phyloP scores from a whole-genome alignment of 2,113 vertebrate species.

The Zosterops pallidus region DNA sequence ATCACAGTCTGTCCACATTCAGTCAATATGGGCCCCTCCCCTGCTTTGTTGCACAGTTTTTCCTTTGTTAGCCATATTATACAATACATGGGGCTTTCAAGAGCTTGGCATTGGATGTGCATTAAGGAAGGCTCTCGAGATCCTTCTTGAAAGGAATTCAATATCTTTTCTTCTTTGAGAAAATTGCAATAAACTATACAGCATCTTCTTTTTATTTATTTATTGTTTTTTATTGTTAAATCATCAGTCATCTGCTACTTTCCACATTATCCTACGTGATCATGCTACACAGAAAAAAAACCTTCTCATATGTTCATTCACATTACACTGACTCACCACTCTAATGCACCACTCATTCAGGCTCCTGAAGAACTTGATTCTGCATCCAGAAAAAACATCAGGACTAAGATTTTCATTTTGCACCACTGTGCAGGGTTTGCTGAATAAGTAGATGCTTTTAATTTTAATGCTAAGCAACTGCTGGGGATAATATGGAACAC shows the following conservation, averaged over 20 bases:
- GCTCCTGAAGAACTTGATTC: neutral
- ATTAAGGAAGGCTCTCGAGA: conserved; percentile 49
- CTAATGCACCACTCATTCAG: neutral
- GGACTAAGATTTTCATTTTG: neutral
- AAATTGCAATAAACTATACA: conserved; percentile 65
- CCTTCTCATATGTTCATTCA: neutral
- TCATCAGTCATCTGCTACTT: conserved; percentile 28
- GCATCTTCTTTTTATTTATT: conserved; percentile 41
- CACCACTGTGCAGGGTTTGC: neutral
- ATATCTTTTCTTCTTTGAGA: conserved; percentile 57
- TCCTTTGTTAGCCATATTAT: conserved; percentile 31
- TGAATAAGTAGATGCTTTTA: conserved; percentile 14
- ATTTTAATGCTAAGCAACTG: conserved; percentile 14
- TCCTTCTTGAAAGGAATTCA: conserved; percentile 67
- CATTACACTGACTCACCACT: neutral
- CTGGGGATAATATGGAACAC: neutral
- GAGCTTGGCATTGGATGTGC: conserved; percentile 19
- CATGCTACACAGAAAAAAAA: neutral
- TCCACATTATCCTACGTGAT: neutral
- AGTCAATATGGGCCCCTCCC: conserved; percentile 37
- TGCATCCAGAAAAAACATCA: neutral
- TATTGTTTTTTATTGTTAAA: conserved; percentile 10
- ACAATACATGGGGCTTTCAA: conserved; percentile 17
- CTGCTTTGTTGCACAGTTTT: conserved; percentile 32
- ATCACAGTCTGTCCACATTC: conserved; percentile 11